These are phyloP conservation scores for Aphaenogaster rudis DNA, from an alignment of 1,140 invertebrate species.

Conservation along the genomic window DNA sequence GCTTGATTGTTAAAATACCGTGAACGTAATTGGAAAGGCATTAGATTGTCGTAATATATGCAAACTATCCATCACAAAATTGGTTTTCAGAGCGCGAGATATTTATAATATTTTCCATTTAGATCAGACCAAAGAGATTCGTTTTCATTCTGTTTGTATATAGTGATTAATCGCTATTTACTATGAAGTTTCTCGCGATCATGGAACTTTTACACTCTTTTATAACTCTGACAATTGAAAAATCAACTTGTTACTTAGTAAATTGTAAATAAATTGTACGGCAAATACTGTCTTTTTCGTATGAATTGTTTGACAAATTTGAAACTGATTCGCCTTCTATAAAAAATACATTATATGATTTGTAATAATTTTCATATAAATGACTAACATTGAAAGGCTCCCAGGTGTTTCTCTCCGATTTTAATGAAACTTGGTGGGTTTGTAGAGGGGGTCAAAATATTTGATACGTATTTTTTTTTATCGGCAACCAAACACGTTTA, in stretches of 20 bases:
- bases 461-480: too few species aligned
- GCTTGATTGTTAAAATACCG: conserved; percentile 43
- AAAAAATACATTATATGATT: not conserved
- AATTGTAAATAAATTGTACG: not conserved
- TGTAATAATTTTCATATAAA: not conserved
- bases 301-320: not conserved
- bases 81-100: not conserved
- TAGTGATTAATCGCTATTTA: not conserved
- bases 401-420: too few species aligned
- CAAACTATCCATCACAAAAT: not conserved
- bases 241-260: not conserved
- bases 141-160: too few species aligned
- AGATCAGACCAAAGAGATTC: not conserved
- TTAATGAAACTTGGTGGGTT: too few species aligned
- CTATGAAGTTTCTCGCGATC: not conserved
- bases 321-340: not conserved
- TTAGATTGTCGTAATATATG: not conserved
- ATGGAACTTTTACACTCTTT: not conserved
- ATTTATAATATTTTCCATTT: not conserved
- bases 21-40: conserved; percentile 26
- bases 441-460: too few species aligned
- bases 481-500: too few species aligned
- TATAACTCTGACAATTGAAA: not conserved
- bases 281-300: not conserved
- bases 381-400: not conserved